Conservation (phyloP, 2,888 invertebrate genomes). For the Dryocosmus kuriphilus region DNA sequence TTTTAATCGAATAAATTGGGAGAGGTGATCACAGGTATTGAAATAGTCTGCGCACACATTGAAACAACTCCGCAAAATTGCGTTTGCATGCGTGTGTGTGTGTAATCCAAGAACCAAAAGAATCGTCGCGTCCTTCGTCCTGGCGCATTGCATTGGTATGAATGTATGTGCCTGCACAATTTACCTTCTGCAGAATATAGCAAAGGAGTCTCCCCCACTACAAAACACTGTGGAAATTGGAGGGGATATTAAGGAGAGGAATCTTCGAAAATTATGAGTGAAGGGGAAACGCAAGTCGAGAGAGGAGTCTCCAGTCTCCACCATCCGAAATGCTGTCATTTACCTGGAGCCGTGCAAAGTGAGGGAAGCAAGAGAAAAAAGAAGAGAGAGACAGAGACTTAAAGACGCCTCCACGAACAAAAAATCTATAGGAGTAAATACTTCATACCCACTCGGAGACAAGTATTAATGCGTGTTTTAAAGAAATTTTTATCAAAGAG, state of each 20-base stretch:
- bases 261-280: constrained; percentile 24
- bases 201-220: neutral
- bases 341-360: constrained; percentile 29
- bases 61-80: neutral
- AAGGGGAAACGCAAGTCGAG: constrained; percentile 28
- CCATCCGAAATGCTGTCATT: constrained; percentile 47
- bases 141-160: constrained; percentile 1
- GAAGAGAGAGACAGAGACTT: neutral
- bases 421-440: constrained; percentile 19
- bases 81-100: neutral
- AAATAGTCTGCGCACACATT: neutral
- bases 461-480: neutral
- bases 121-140: neutral
- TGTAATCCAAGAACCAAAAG: neutral
- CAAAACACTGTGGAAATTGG: neutral
- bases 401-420: constrained; percentile 8
- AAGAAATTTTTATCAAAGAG: neutral
- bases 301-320: constrained; percentile 35
- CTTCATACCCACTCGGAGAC: constrained; percentile 16
- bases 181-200: constrained; percentile 45
- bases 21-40: constrained; percentile 1
- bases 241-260: constrained; percentile 20
- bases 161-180: constrained; percentile 56
- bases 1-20: constrained; percentile 1
- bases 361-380: neutral